Conservation (phyloP, 2,797 vertebrate species). For the Moxostoma hubbsi region DNA sequence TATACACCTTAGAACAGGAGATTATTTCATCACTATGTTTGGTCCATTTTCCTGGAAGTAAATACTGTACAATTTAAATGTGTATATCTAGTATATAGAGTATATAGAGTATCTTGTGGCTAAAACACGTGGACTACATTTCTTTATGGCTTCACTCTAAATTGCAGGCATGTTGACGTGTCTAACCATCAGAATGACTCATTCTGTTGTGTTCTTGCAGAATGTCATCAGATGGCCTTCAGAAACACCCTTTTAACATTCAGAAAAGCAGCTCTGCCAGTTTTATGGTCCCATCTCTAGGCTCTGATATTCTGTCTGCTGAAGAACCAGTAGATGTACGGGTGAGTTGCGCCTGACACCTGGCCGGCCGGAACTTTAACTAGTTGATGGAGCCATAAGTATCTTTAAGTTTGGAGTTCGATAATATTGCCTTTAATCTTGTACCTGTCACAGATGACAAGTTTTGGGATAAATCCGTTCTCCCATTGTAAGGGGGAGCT, state of each 20-base stretch:
- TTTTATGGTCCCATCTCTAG: constrained; percentile 84
- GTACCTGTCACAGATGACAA: constrained; percentile 85
- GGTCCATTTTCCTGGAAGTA: too few species aligned
- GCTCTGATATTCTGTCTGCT: constrained; percentile 67
- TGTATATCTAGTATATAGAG: too few species aligned
- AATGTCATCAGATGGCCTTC: constrained; percentile 69
- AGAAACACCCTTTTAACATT: constrained; percentile 71
- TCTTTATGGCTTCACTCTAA: neutral
- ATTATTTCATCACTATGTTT: too few species aligned
- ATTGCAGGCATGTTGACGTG: neutral
- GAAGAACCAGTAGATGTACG: constrained; percentile 86
- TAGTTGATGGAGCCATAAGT: neutral
- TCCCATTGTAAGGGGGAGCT: constrained; percentile 74
- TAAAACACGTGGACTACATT: too few species aligned
- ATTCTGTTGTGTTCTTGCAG: constrained; percentile 57
- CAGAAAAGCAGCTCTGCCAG: constrained; percentile 74
- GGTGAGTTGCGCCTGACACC: constrained; percentile 69
- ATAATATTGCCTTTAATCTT: neutral
- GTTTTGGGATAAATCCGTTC: constrained; percentile 88
- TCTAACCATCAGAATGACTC: neutral
- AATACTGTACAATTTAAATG: too few species aligned
- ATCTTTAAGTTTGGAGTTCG: neutral
- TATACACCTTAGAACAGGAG: too few species aligned
- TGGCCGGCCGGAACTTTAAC: too few species aligned
- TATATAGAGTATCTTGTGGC: too few species aligned